Base-by-base conservation (phyloP, 2,113 vertebrate species). In the Plecturocebus donacophilus region DNA sequence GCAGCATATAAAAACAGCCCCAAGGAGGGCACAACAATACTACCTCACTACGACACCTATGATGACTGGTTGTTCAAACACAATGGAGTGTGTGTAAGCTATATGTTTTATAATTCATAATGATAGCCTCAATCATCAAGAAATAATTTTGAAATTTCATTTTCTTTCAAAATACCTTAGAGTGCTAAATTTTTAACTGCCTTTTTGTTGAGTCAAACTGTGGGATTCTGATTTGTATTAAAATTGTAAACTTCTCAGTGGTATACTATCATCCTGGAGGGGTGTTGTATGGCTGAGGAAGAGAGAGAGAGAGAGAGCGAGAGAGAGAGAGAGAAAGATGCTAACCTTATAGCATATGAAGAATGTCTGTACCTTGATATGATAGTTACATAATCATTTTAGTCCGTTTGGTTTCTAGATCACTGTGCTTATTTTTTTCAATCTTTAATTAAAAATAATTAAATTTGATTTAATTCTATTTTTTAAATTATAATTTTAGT, bases 41-140 rank as follows among this genome's bases (percentile, higher is more conserved):
- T 99, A 99, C 99, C 99, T 99, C 99, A 99, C 98, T 98, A 98
- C 98, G 98, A 98, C 98, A 98, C 98, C 98, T 97, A 97, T 97
- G 98, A 98, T 98, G 99, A 99, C 99, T 98, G 99, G 98, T 98
- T 97, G 88, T 98, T 98, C 97, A 99, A 99, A 99, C 99, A 98
- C 98, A 98, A 83, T 93, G 21, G 52, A 84, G 27, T 64, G 5
- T 95, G 23, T 98, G 94, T 96, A 94, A 97, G 81, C 96, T 98
- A 1, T 40, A 6, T 64, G 77, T 96, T 93, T 94, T 90, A 49
- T 45, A 75, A 27, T n/a, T 47, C 71, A 35, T 20, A 70, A 32
- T 79, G 38, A 58, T 75, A 49, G 82, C 80, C 68, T 42, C 20
- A 56, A 2, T 95, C 90, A 49, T 68, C 87, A 32, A 97, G 68